Base-by-base conservation (phyloP, 2,888 invertebrate species). In the Tetrapedia diversipes region DNA sequence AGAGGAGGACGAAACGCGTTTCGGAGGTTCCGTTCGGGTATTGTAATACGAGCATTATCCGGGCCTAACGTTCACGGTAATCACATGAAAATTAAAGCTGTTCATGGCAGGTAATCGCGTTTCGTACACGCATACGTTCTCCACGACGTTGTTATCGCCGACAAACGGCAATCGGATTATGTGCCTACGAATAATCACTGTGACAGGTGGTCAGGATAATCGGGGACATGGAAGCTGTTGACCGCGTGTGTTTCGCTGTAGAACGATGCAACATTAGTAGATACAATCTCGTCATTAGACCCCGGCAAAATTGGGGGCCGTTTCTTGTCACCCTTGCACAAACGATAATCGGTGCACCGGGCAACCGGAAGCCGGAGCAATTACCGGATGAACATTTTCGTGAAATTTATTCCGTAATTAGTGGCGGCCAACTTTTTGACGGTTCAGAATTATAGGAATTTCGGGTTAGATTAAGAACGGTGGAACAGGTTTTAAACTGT, bases 91-190 rank as follows among this genome's bases (percentile, higher is more conserved):
- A 66, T 75, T 60, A 59, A 66, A 66, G 57, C 45, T 22, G 32
- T 22, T 69, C 66, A 67, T 66, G 63, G 27, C 63, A 47, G 43
- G 72, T 79, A 79, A 83, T 83, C 76, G 71, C 53, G 67, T 74
- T 67, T 71, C 41, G 61, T 67, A 51, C 74, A 77, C 56, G 77
- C 81, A 69, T 75, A 70, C 75, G 70, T 72, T 76, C 73, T 65
- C 68, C 64, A 37, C 73, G 82, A 77, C 82, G 76, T 71, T 67
- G 78, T 74, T 84, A 82, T 84, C 84, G 79, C 63, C 77, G 84
- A 71, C 84, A 79, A 84, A 79, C 77, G 77, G 63, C 84, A 82
- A 84, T 84, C 84, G 81, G 84, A 84, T 84, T 84, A 84, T 81
- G 74, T 69, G 72, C 73, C 77, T 81, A 77, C 70, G 82, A 84